phyloP scores from a whole-genome alignment of 1,140 invertebrate genomes.

The Camponotus floridanus region DNA sequence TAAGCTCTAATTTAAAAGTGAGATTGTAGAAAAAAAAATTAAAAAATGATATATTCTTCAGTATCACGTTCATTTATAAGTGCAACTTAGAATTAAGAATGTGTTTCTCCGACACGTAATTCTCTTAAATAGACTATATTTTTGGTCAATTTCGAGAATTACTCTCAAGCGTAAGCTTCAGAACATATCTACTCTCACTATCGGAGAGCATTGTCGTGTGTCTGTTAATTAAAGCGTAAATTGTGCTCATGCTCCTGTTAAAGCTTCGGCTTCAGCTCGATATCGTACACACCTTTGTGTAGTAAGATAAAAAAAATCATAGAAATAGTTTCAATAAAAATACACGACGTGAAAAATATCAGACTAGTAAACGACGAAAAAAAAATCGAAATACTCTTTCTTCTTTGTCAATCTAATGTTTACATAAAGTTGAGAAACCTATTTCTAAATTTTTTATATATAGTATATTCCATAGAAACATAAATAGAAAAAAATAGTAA shows the following conservation, averaged over 20 bases:
- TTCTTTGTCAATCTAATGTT: neutral
- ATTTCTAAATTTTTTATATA: neutral
- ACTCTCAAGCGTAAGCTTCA: neutral
- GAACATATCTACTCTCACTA: conserved; percentile 23
- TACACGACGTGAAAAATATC: neutral
- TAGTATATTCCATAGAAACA: neutral
- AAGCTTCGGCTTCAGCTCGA: neutral
- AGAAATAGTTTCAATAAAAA: conserved; percentile 4
- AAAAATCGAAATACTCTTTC: neutral
- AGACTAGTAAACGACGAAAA: conserved; percentile 4
- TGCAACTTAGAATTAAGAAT: neutral
- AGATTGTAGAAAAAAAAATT: neutral
- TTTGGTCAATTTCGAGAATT: neutral
- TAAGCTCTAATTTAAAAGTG: no score
- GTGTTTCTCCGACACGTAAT: neutral
- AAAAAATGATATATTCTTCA: conserved; percentile 30
- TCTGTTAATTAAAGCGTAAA: conserved; percentile 51
- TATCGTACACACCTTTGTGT: neutral
- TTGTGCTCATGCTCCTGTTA: neutral
- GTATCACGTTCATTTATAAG: conserved; percentile 3
- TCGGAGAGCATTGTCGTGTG: conserved; percentile 12
- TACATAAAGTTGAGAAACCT: neutral
- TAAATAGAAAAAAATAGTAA: neutral
- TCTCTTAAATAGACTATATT: conserved; percentile 24
- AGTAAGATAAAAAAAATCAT: neutral